phyloP scores from a whole-genome alignment of 92 coral and sea anemone species.

The Phenganax stokvisi region DNA sequence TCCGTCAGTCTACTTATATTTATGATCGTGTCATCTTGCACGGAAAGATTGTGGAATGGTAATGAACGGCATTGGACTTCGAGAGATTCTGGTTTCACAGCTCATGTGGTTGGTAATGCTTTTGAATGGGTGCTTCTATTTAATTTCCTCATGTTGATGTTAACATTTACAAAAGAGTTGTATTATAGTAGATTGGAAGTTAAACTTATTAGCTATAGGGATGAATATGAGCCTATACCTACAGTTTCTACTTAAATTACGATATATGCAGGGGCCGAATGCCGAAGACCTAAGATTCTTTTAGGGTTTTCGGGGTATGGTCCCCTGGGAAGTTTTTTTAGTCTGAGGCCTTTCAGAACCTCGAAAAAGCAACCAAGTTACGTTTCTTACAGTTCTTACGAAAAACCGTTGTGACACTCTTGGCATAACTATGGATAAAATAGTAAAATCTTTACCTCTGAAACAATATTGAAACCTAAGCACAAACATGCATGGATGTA shows the following conservation, averaged over 20 bases:
- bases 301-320: too few species aligned
- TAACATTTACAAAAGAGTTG: conserved; percentile 81
- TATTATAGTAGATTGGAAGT: conserved; percentile 61
- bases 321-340: too few species aligned
- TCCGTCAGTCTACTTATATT: conserved; percentile 45
- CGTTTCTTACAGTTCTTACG: too few species aligned
- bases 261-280: not conserved
- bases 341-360: conserved; percentile 43
- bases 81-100: conserved; percentile 49
- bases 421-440: conserved; percentile 40
- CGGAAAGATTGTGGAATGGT: conserved; percentile 40
- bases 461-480: too few species aligned
- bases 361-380: too few species aligned
- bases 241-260: conserved; percentile 19
- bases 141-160: conserved; percentile 53
- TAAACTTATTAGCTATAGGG: conserved; percentile 57
- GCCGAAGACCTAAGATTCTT: too few species aligned
- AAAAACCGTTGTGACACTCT: too few species aligned
- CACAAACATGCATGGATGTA: too few species aligned
- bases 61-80: conserved; percentile 62
- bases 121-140: conserved; percentile 78
- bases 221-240: conserved; percentile 57
- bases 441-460: too few species aligned
- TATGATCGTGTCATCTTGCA: conserved; percentile 27
- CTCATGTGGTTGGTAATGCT: conserved; percentile 57